Percentiles rank a stretch among this genome's conserved stretches.
These are phyloP conservation scores for Agrochola lychnidis DNA, from an alignment of 2,888 invertebrate genomes.

Conservation along the genomic window DNA sequence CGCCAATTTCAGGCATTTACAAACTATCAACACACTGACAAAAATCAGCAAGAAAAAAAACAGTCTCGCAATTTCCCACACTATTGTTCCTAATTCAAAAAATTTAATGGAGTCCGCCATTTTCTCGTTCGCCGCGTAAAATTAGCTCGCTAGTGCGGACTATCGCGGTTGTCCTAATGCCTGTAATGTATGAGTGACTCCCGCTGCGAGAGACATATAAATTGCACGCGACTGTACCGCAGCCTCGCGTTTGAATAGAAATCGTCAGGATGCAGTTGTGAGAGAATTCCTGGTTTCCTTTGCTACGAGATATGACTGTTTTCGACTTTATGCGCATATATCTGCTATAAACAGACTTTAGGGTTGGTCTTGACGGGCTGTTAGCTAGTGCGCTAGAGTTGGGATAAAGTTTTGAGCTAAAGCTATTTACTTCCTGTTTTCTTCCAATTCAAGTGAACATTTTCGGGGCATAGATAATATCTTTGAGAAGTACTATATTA, in stretches of 20 bases:
- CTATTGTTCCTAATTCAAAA: slow-evolving; percentile 52
- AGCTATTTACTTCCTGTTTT: slow-evolving; percentile 37
- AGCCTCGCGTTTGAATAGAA: slow-evolving; percentile 68
- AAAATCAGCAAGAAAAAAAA: background rate
- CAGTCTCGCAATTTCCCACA: background rate
- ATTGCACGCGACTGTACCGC: slow-evolving; percentile 74
- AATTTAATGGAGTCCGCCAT: slow-evolving; percentile 50
- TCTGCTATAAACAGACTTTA: slow-evolving; percentile 56
- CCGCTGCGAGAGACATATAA: slow-evolving; percentile 85
- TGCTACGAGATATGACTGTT: slow-evolving; percentile 61
- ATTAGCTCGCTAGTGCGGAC: slow-evolving; percentile 60
- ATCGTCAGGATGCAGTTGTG: slow-evolving; percentile 69
- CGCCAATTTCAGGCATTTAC: background rate
- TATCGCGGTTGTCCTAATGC: slow-evolving; percentile 75
- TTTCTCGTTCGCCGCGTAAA: slow-evolving; percentile 59
- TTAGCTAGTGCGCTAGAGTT: slow-evolving; percentile 12
- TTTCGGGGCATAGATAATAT: slow-evolving; percentile 2
- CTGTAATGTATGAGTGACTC: slow-evolving; percentile 74
- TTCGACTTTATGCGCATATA: slow-evolving; percentile 63
- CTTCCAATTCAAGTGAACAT: slow-evolving; percentile 1
- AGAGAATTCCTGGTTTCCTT: slow-evolving; percentile 61
- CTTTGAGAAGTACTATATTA: background rate
- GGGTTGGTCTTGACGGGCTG: slow-evolving; percentile 31
- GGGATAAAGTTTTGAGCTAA: slow-evolving; percentile 50
- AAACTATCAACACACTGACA: no score